Conservation (phyloP, 1,140 invertebrate genomes). For the Probaryconus sp. region DNA sequence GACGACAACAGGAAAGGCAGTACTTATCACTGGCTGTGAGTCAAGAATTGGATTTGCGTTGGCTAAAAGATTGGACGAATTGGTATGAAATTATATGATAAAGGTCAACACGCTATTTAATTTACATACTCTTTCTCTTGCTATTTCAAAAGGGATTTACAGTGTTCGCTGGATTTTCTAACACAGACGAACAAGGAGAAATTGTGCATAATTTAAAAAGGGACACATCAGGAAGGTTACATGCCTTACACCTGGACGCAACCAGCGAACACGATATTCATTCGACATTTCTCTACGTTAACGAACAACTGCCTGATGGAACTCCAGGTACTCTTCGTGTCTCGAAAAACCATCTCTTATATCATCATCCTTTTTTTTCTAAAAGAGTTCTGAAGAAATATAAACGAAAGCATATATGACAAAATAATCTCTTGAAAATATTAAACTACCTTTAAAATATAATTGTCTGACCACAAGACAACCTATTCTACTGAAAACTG, state of each 20-base stretch:
- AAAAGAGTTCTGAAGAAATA: slow-evolving; percentile 2
- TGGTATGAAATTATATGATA: slow-evolving; percentile 74
- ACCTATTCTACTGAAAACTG: no score
- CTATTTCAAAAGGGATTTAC: slow-evolving; percentile 82
- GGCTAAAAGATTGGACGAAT: slow-evolving; percentile 86
- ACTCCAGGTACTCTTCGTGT: slow-evolving; percentile 79
- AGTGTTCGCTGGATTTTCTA: slow-evolving; percentile 88
- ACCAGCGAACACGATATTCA: slow-evolving; percentile 85
- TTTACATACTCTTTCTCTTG: slow-evolving; percentile 24
- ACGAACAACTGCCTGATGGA: slow-evolving; percentile 86
- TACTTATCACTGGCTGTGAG: slow-evolving; percentile 91
- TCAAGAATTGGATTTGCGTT: slow-evolving; percentile 86
- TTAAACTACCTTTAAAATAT: no score
- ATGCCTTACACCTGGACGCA: slow-evolving; percentile 85
- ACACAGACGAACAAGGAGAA: slow-evolving; percentile 81
- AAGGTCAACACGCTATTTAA: slow-evolving; percentile 9
- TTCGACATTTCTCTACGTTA: slow-evolving; percentile 85
- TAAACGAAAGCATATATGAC: neutral
- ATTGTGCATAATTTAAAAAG: slow-evolving; percentile 85
- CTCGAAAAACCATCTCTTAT: slow-evolving; percentile 1
- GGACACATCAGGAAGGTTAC: slow-evolving; percentile 85
- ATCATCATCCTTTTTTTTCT: neutral
- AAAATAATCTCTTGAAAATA: no score
- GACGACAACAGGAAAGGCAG: slow-evolving; percentile 86
- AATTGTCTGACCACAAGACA: no score